Percentiles rank a stretch among this genome's conserved stretches.
These are phyloP conservation scores for Escarpia spicata DNA, from an alignment of 2,888 invertebrate genomes.

Conservation along the genomic window DNA sequence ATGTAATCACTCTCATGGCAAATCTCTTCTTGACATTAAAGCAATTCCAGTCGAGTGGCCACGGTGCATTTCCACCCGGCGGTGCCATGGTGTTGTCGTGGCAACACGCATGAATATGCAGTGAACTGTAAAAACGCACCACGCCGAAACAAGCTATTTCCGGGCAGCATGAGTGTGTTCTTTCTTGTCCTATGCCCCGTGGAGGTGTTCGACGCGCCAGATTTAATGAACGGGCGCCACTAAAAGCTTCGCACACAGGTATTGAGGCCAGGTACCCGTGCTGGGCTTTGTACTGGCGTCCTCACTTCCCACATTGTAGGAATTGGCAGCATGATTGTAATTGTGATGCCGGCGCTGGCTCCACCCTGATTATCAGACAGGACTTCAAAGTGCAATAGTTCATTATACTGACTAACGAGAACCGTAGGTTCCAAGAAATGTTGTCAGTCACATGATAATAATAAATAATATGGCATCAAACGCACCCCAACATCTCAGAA, in stretches of 20 bases:
- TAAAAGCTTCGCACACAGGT: slow-evolving; percentile 5
- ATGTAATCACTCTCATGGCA: slow-evolving; percentile 13
- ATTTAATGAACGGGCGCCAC: background rate
- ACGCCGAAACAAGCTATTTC: background rate
- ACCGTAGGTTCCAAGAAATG: no score
- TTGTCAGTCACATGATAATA: no score
- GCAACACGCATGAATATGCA: background rate
- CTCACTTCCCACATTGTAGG: background rate
- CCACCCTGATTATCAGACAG: background rate
- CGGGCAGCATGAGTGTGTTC: background rate
- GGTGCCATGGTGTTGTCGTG: background rate
- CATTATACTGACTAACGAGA: background rate
- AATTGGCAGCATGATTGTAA: background rate
- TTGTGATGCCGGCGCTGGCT: background rate
- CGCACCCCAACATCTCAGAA: no score
- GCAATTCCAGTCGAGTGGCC: slow-evolving; percentile 16
- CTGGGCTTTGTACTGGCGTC: background rate
- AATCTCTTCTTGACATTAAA: slow-evolving; percentile 16
- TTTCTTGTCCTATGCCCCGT: background rate
- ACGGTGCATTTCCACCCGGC: background rate
- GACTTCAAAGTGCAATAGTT: background rate
- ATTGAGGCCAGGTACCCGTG: background rate
- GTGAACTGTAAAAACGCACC: slow-evolving; percentile 13
- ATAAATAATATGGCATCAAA: no score
- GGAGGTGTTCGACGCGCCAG: background rate